A percentile compares a stretch with the other conserved stretches of the same genome.
phyloP scores from a whole-genome alignment of 2,797 vertebrate species.

The Oreonectes daqikongensis region DNA sequence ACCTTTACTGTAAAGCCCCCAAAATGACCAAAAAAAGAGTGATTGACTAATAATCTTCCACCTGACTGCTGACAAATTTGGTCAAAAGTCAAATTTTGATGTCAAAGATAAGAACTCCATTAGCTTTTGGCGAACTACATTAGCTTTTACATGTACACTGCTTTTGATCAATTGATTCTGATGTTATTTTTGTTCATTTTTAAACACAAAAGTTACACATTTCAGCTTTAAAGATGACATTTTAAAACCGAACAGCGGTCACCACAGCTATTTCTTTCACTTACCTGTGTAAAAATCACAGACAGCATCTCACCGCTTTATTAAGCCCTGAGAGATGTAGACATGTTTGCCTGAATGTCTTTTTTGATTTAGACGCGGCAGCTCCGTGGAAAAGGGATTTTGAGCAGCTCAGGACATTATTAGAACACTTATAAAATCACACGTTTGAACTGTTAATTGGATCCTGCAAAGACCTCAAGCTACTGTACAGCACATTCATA shows the following conservation, averaged over 20 bases:
- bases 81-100: not conserved
- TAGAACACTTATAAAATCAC: constrained; percentile 2
- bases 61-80: no score
- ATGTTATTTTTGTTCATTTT: no score
- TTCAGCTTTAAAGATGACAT: no score
- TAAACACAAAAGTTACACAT: no score
- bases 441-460: not conserved
- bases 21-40: not conserved
- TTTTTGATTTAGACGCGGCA: not conserved
- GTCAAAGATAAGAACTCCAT: not conserved
- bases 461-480: not conserved
- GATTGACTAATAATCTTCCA: no score
- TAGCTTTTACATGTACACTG: no score
- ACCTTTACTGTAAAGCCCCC: not conserved
- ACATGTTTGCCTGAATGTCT: not conserved
- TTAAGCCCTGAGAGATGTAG: not conserved
- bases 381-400: not conserved
- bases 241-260: no score
- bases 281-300: not conserved
- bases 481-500: not conserved
- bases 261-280: no score
- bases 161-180: no score
- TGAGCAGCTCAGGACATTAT: constrained; percentile 14
- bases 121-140: not conserved
- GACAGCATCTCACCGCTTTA: not conserved